Conservation (phyloP, 2,888 invertebrate genomes). For the Venusia cambrica region DNA sequence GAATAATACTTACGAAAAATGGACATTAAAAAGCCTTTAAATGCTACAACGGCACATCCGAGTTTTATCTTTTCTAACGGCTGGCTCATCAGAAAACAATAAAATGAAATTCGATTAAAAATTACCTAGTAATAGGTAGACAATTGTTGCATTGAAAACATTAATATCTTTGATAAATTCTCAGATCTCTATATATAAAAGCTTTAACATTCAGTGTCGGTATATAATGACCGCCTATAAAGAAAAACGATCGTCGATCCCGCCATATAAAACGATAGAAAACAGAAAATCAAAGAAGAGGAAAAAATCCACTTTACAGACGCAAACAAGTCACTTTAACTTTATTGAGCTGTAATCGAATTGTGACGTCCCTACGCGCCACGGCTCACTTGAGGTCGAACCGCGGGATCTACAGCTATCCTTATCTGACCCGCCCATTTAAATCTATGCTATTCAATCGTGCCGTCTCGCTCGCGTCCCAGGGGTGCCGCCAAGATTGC, state of each 20-base stretch:
- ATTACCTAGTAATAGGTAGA: constrained; percentile 2
- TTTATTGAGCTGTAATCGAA: constrained; percentile 82
- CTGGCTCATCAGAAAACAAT: background rate
- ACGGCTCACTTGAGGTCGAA: constrained; percentile 55
- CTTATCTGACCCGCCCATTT: constrained; percentile 79
- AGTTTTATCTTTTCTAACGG: too few species aligned
- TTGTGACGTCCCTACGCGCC: constrained; percentile 77
- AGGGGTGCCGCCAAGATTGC: constrained; percentile 79
- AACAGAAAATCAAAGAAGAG: constrained; percentile 67
- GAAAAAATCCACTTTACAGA: constrained; percentile 79
- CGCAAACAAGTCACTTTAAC: constrained; percentile 81
- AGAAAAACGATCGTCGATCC: constrained; percentile 24
- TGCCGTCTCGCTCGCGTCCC: constrained; percentile 79
- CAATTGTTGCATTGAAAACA: constrained; percentile 11
- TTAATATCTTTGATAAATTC: constrained; percentile 12
- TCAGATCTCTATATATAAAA: constrained; percentile 17
- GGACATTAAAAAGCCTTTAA: constrained; percentile 60
- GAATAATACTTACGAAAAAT: constrained; percentile 62
- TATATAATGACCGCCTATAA: constrained; percentile 26
- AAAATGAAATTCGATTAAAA: constrained; percentile 9
- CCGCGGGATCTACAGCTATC: constrained; percentile 70
- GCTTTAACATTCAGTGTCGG: constrained; percentile 19
- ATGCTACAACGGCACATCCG: too few species aligned
- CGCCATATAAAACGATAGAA: constrained; percentile 46
- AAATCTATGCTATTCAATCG: constrained; percentile 81